These are phyloP conservation scores for Trematocara variabile DNA, from an alignment of 2,113 vertebrate genomes.

Conservation along the genomic window DNA sequence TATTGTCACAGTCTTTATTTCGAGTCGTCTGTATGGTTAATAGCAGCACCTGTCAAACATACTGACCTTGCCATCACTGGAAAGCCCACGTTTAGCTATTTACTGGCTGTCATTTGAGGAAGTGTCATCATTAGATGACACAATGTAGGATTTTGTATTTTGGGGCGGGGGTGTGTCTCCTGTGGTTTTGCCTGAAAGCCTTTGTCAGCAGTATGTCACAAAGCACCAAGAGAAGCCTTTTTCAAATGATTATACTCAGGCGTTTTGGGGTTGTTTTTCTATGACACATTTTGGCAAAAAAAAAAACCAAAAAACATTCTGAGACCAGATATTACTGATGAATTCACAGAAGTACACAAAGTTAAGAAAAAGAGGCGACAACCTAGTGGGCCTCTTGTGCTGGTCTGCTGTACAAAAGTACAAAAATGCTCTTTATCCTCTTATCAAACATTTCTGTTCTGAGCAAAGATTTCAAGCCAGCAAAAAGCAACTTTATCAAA, in stretches of 20 bases:
- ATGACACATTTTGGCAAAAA: neutral
- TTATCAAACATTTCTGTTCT: neutral
- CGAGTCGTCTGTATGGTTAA: neutral
- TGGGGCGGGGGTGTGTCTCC: neutral
- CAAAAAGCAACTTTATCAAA: neutral
- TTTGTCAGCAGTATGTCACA: neutral
- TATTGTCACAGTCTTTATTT: neutral
- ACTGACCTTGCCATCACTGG: neutral
- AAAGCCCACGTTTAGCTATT: neutral
- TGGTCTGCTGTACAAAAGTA: neutral
- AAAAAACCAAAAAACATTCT: accelerated
- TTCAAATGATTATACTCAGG: neutral
- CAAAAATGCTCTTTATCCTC: neutral
- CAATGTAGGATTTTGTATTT: neutral
- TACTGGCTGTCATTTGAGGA: neutral
- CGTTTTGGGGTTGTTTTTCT: neutral
- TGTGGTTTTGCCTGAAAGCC: neutral
- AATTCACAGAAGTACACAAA: neutral
- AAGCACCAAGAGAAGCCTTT: neutral
- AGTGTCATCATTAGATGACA: neutral
- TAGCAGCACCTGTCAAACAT: neutral
- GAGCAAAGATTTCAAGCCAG: neutral
- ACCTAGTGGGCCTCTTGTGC: neutral
- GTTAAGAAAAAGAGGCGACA: neutral
- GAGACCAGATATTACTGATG: neutral